These are phyloP conservation scores for Asbolus verrucosus DNA, from an alignment of 1,140 invertebrate species.

Conservation along the genomic window DNA sequence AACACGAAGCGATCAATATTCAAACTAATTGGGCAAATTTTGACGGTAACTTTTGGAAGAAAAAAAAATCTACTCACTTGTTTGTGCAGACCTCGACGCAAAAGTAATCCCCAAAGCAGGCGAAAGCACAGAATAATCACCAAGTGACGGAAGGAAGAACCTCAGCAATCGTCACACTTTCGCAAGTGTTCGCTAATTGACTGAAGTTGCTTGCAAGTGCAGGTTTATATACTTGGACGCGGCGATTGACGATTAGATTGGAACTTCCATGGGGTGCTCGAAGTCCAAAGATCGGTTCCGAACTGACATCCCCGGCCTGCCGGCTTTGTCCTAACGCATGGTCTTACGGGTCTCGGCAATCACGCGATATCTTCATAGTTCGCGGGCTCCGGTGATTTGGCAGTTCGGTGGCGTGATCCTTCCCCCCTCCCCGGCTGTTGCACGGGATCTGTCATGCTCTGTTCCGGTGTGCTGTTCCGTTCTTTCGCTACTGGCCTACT, in stretches of 20 bases:
- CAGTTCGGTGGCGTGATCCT: conserved; percentile 32
- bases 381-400: conserved; percentile 38
- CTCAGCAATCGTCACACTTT: too few species aligned
- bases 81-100: too few species aligned
- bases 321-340: conserved; percentile 11
- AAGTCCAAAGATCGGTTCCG: conserved; percentile 19
- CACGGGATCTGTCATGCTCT: conserved; percentile 24
- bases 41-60: too few species aligned
- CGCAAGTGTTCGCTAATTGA: background rate
- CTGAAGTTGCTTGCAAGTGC: background rate
- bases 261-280: conserved; percentile 6
- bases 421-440: background rate
- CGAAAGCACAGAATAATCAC: too few species aligned
- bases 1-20: too few species aligned
- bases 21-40: too few species aligned
- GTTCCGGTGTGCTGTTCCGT: conserved; percentile 51
- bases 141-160: too few species aligned
- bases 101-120: too few species aligned
- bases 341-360: conserved; percentile 9
- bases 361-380: conserved; percentile 39
- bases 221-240: conserved; percentile 4
- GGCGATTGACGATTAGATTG: conserved; percentile 8
- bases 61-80: too few species aligned
- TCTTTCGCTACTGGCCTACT: too few species aligned
- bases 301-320: background rate